Base-by-base conservation (phyloP, 2,888 invertebrate genomes). In the Agrochola litura region DNA sequence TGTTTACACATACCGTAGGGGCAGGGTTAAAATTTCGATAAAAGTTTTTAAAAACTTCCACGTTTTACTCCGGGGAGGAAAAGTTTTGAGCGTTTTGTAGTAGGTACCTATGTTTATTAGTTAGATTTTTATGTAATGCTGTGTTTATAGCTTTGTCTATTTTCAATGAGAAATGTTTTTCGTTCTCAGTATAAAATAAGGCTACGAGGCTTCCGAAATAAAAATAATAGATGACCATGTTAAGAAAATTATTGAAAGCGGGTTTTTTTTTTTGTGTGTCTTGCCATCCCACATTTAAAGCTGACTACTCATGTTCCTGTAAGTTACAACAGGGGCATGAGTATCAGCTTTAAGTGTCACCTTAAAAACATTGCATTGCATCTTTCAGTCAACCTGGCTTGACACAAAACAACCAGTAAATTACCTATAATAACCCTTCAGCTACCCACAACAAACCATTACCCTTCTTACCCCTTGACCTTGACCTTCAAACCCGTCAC, bases 1-100 rank as follows among this genome's bases (percentile, higher is more conserved):
- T 86, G 77, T 73, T 75, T 73, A 85, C 77, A 64, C 73, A 22
- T 25, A 56, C 58, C 41, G 37, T 19, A 19, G 41, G 8, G 22
- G 19, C 14, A 60, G 68, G 68, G 76, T 67, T 84, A 61, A 64
- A 60, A 70, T 68, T 81, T 46, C 19, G 37, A 68, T 14, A 43
- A 65, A 52, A 69, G 37, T 63, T 72, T 49, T 52, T 37, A 4
- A 43, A 56, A 61, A 76, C 41, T 66, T 69, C 30, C 6, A 63
- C 46, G 14, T 71, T 64, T 70, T 37, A 16, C 19, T 63, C 37
- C 6, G 6, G 41, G 5, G 43, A 37, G 22, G 25, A 5, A 52
- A 73, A 56, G 54, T 56, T 72, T 56, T 67, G 30, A 79, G 25
- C 37, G 43, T 56, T 77, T 46, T 30, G 19, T 41, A 22, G 30